phyloP scores from a whole-genome alignment of 2,888 invertebrate genomes.

The Syrista parreyssii region DNA sequence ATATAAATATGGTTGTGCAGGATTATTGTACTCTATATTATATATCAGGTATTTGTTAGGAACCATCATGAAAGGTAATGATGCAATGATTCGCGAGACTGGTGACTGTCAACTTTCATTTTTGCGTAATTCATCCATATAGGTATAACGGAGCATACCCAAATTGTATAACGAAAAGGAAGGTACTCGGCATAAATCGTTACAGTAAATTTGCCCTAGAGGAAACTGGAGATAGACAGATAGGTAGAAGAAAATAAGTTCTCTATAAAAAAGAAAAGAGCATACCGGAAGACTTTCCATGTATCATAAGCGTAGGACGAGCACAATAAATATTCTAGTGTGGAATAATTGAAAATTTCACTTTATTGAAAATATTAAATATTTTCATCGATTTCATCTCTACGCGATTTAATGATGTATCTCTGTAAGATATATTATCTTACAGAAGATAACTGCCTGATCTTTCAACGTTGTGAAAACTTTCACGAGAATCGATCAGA shows the following conservation, averaged over 20 bases:
- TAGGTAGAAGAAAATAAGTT: neutral
- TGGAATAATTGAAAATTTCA: neutral
- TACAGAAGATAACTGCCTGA: neutral
- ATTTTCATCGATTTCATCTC: neutral
- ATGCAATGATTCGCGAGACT: neutral
- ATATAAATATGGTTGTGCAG: too few species aligned
- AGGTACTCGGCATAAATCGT: neutral
- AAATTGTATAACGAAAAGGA: neutral
- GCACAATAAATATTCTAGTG: neutral
- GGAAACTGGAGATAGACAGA: neutral
- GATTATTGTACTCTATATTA: too few species aligned
- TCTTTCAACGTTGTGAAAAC: neutral
- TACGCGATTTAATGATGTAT: neutral
- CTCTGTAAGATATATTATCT: neutral
- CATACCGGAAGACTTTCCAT: slow-evolving; percentile 1
- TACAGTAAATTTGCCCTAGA: neutral
- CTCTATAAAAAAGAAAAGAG: neutral
- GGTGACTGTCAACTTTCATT: slow-evolving; percentile 10
- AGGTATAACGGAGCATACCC: neutral
- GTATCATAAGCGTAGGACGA: neutral
- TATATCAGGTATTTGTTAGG: neutral
- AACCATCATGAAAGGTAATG: neutral
- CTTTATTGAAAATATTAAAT: neutral
- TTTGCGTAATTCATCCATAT: slow-evolving; percentile 12
- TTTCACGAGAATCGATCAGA: neutral